Percentiles rank a stretch among this genome's conserved stretches.
These are phyloP conservation scores for Phrixothrix hirtus DNA, from an alignment of 2,888 invertebrate species.

Conservation along the genomic window DNA sequence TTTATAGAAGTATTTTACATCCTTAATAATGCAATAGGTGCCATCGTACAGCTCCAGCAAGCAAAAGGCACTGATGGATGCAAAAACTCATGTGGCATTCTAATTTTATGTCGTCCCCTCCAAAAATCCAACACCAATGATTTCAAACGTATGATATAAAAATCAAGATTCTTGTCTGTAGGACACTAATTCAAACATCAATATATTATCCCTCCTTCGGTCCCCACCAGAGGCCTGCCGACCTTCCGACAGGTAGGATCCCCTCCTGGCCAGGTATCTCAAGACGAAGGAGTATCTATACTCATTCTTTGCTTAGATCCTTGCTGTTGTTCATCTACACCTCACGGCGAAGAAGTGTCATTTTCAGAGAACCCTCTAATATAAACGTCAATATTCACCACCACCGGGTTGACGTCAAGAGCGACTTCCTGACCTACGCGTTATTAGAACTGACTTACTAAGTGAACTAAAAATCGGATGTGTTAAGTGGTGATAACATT, in stretches of 20 bases:
- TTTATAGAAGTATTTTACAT: constrained; percentile 24
- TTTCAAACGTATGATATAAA: constrained; percentile 51
- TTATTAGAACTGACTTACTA: constrained; percentile 32
- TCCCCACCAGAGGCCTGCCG: constrained; percentile 38
- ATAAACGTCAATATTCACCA: too few species aligned
- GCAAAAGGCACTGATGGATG: constrained; percentile 26
- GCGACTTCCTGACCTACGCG: constrained; percentile 7
- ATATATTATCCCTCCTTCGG: constrained; percentile 51
- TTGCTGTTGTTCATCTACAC: constrained; percentile 35
- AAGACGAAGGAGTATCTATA: constrained; percentile 51
- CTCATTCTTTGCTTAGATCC: constrained; percentile 51
- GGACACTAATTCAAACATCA: constrained; percentile 55
- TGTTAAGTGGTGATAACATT: constrained; percentile 44
- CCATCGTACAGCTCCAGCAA: constrained; percentile 12
- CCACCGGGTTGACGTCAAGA: constrained; percentile 4
- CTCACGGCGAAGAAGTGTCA: constrained; percentile 27
- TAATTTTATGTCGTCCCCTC: constrained; percentile 44
- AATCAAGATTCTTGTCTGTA: constrained; percentile 49
- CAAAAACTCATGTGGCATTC: constrained; percentile 33
- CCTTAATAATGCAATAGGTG: constrained; percentile 14
- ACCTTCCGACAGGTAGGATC: constrained; percentile 51
- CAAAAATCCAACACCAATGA: constrained; percentile 48
- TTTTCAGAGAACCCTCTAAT: constrained; percentile 12
- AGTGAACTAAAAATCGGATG: constrained; percentile 38
- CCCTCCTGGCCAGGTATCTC: constrained; percentile 48